Evolutionary conservation across 2,113 vertebrate species (phyloP).

Genomic region (Mus pahari): DNA sequence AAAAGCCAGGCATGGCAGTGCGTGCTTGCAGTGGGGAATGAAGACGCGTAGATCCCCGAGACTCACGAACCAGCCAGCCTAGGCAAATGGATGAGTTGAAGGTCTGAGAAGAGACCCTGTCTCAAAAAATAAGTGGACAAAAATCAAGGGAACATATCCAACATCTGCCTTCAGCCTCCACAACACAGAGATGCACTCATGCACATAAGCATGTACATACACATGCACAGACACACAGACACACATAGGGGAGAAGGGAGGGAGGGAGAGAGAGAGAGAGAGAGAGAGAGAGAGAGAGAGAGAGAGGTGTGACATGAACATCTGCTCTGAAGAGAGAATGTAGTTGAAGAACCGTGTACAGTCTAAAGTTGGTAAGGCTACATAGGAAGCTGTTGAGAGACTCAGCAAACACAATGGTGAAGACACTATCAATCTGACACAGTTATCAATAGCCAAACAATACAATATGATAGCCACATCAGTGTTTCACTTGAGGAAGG

Average conservation of each 20-base stretch:
- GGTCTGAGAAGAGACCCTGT: not conserved
- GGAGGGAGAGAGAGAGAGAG: not conserved
- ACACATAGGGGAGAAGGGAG: not conserved
- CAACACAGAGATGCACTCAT: not conserved
- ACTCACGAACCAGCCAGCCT: not conserved
- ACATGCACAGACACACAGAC: not conserved
- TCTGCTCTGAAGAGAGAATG: slow-evolving; percentile 57
- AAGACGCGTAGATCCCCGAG: not conserved
- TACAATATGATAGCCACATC: not conserved
- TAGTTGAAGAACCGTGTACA: not conserved
- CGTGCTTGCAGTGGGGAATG: not conserved
- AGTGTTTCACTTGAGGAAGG: not conserved
- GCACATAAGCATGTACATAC: not conserved
- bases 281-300: not conserved
- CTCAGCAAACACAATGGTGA: not conserved
- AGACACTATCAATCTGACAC: not conserved
- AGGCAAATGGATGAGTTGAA: not conserved
- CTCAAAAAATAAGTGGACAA: not conserved
- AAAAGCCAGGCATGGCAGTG: not conserved
- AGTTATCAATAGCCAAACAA: not conserved
- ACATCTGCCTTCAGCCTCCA: not conserved
- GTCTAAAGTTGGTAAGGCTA: not conserved
- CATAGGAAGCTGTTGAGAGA: not conserved
- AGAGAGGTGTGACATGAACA: not conserved
- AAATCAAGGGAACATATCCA: not conserved